These are phyloP conservation scores for Pyrrhosoma nymphula DNA, from an alignment of 2,888 invertebrate genomes.

Conservation along the genomic window DNA sequence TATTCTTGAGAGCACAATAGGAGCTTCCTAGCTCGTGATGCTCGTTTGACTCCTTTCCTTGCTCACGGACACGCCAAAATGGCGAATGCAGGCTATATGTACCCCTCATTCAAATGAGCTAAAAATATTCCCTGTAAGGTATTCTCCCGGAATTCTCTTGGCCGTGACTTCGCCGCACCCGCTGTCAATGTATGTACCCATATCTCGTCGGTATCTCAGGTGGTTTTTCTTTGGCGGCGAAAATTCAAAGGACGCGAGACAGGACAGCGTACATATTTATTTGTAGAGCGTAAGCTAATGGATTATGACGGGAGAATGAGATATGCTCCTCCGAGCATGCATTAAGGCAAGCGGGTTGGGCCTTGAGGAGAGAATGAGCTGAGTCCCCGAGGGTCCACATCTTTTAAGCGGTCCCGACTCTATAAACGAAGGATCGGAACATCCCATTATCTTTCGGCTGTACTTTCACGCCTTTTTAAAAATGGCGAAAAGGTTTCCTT, in stretches of 20 bases:
- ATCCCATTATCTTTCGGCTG: not conserved
- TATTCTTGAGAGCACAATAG: not conserved
- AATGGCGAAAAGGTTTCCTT: not conserved
- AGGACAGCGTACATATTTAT: slow-evolving; percentile 36
- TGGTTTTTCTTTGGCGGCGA: slow-evolving; percentile 1
- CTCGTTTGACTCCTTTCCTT: not conserved
- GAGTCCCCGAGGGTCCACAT: not conserved
- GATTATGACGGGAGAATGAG: slow-evolving; percentile 24
- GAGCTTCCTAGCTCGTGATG: not conserved
- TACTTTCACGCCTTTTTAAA: slow-evolving; percentile 18
- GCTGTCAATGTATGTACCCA: not conserved
- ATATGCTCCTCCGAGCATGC: slow-evolving; percentile 37
- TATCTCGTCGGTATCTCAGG: not conserved
- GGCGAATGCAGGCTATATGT: not conserved
- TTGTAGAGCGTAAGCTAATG: slow-evolving; percentile 54
- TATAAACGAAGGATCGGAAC: not conserved
- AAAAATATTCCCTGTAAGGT: not conserved
- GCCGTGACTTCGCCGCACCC: not conserved
- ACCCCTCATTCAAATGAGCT: not conserved
- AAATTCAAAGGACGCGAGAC: not conserved
- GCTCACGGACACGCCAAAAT: not conserved
- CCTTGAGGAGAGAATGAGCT: not conserved
- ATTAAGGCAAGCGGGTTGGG: not conserved
- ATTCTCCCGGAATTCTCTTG: not conserved
- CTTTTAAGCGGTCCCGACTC: not conserved